Evolutionary conservation across 2,888 invertebrate species (phyloP).

Genomic region (Strigamia crassipes): DNA sequence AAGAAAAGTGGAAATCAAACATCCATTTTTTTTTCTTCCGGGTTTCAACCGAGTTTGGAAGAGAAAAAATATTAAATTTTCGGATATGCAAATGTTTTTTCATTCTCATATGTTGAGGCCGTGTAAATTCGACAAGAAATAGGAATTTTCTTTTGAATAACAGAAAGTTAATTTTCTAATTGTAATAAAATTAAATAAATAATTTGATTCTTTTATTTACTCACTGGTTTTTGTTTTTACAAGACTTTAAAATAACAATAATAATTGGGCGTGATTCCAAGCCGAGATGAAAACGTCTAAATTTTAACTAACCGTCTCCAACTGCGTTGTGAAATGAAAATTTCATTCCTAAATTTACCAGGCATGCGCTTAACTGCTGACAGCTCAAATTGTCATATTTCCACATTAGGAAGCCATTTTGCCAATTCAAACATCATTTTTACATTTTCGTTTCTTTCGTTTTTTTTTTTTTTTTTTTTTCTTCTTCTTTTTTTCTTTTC

Average conservation of each 20-base stretch:
- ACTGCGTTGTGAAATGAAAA: slow-evolving; percentile 15
- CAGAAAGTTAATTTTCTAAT: no score
- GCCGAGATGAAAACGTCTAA: slow-evolving; percentile 2
- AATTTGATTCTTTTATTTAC: background rate
- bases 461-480: background rate
- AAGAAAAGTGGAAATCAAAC: background rate
- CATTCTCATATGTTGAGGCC: background rate
- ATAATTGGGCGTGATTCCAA: slow-evolving; percentile 18
- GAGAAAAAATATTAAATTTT: background rate
- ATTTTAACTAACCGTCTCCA: slow-evolving; percentile 12
- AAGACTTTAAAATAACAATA: background rate
- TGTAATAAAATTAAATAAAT: no score
- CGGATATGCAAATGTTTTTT: background rate
- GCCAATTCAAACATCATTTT: slow-evolving; percentile 14
- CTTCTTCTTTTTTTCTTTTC: background rate
- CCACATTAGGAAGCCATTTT: slow-evolving; percentile 17
- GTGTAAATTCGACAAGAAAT: background rate
- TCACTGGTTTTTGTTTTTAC: background rate
- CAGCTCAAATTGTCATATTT: slow-evolving; percentile 30
- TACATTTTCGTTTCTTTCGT: background rate
- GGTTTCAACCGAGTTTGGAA: background rate
- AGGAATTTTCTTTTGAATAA: background rate
- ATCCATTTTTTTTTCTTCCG: background rate
- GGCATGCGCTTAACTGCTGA: slow-evolving; percentile 25
- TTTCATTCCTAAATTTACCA: slow-evolving; percentile 22